phyloP scores from a whole-genome alignment of 2,888 invertebrate species.

The Eristalis intricaria region DNA sequence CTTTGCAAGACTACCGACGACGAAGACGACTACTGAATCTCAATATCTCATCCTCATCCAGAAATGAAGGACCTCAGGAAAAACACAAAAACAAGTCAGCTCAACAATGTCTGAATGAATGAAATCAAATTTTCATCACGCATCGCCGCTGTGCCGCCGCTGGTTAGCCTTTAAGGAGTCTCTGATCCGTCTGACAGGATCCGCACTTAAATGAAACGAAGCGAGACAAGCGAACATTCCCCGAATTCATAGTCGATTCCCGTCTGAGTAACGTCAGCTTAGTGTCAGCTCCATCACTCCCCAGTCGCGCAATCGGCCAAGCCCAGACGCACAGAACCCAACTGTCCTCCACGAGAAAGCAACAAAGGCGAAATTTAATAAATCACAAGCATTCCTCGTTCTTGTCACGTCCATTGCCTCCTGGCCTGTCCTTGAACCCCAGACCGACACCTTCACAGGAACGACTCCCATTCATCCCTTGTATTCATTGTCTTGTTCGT shows the following conservation, averaged over 20 bases:
- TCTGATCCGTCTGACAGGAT: background rate
- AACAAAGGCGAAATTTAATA: constrained; percentile 6
- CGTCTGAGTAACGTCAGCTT: background rate
- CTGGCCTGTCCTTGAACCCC: constrained; percentile 68
- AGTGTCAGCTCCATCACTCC: background rate
- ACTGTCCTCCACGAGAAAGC: background rate
- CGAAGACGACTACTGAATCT: too few relatives aligned
- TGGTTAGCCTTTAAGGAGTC: background rate
- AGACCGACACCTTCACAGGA: constrained; percentile 23
- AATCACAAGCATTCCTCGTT: constrained; percentile 12
- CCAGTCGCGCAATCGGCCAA: background rate
- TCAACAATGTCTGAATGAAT: background rate
- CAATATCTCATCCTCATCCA: too few relatives aligned
- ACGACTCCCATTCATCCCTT: background rate
- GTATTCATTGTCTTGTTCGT: constrained; percentile 7
- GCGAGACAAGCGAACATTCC: background rate
- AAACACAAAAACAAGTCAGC: background rate
- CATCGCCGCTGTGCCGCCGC: background rate
- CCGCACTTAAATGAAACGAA: background rate
- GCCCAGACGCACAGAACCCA: background rate
- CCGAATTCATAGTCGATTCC: background rate
- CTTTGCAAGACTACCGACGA: too few relatives aligned
- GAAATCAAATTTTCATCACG: background rate
- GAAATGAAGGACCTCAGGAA: too few relatives aligned
- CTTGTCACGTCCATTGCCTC: constrained; percentile 56